Base-by-base conservation (phyloP, 2,113 vertebrate genomes). In the Anhinga rufa region DNA sequence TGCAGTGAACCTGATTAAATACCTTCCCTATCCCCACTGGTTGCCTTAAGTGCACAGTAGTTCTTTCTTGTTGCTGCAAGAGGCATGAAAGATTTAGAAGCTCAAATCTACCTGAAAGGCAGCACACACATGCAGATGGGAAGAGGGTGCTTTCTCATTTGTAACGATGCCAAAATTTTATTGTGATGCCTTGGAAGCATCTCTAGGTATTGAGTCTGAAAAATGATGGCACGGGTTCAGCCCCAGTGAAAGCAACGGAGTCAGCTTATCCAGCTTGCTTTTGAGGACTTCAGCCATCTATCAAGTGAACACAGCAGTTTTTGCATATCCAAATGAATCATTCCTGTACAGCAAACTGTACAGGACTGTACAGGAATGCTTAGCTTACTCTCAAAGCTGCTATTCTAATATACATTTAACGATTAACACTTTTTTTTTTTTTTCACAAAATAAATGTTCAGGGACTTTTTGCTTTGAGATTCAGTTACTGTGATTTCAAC, bases 151-250 rank as follows among this genome's bases (percentile, higher is more conserved):
- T 93, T 96, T 85, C 85, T 96, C 55, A 87, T 95, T 95, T 96
- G 87, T 94, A 95, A 75, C 42, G 61, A 76, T 52, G 93, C 74
- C 87, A 96, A 25, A 8, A 38, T 60, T 96, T 91, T 94, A 95
- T 96, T 96, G 61, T 95, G 95, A 86, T 93, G 80, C 69, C 74
- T 97, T 95, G 94, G 95, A 98, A 97, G 68, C 46, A 17, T 79
- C 49, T 83, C 74, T 52, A 79, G 57, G 32, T 91, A 89, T 77
- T 86, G 87, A 97, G 95, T 97, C 66, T 40, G 84, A 51, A 91
- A 89, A 90, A 81, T 25, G 55, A 54, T 93, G 91, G 49, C 82
- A 77, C 19, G 4, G n/a, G 19, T 89, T 96, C 88, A 93, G 58
- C 88, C 13, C 34, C 69, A 20, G 7, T 68, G 91, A 90, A 95